A percentile compares a stretch with the other conserved stretches of the same genome.
Conservation (phyloP, 1,140 invertebrate genomes). For the Psilanteris sp. region DNA sequence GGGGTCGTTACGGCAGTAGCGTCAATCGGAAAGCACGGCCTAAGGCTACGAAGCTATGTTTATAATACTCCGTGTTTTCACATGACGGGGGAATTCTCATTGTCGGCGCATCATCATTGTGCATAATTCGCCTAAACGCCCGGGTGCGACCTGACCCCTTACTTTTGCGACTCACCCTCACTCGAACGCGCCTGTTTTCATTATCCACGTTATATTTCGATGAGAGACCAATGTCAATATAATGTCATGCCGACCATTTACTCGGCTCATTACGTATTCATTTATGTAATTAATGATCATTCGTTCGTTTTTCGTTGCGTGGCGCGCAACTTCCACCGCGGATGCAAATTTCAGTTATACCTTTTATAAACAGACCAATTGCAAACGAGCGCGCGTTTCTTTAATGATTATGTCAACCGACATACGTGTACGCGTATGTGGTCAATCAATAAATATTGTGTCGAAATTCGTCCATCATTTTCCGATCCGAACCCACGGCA, state of each 20-base stretch:
- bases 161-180: constrained; percentile 63
- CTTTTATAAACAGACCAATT: too few species aligned
- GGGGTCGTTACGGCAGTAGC: constrained; percentile 58
- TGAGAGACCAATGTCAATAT: constrained; percentile 54
- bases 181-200: constrained; percentile 50
- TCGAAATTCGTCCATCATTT: too few species aligned
- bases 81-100: constrained; percentile 65
- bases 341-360: not conserved
- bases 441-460: too few species aligned
- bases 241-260: constrained; percentile 37
- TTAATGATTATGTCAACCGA: too few species aligned
- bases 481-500: too few species aligned
- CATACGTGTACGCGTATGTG: too few species aligned
- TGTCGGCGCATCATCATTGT: constrained; percentile 67
- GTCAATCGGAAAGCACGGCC: constrained; percentile 60
- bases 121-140: constrained; percentile 66
- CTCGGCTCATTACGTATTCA: constrained; percentile 52
- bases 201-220: constrained; percentile 56
- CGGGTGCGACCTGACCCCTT: constrained; percentile 58
- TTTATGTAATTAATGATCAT: constrained; percentile 56
- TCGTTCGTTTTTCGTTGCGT: constrained; percentile 23
- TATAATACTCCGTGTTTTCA: constrained; percentile 56
- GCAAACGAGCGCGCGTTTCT: too few species aligned
- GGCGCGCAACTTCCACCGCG: constrained; percentile 24
- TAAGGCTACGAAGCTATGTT: constrained; percentile 54